Percentiles rank a stretch among this genome's conserved stretches.
Evolutionary conservation across 2,113 vertebrate species (phyloP).

Genomic region (Falco punctatus): DNA sequence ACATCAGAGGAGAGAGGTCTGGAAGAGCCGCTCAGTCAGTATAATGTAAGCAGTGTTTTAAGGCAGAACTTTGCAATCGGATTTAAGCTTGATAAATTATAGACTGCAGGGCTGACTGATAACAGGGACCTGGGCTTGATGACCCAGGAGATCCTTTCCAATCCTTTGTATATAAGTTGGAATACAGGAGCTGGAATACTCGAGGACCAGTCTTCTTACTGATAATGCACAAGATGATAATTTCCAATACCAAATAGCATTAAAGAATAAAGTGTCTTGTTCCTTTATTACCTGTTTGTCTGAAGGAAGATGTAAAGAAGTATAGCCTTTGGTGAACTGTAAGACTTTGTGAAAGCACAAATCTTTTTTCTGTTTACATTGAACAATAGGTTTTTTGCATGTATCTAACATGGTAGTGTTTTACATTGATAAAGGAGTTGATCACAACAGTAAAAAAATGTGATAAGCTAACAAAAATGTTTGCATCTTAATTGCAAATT

Average conservation of each 20-base stretch:
- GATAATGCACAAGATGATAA: background rate
- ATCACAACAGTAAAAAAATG: background rate
- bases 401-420: background rate
- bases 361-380: background rate
- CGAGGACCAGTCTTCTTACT: background rate
- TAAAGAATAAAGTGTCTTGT: background rate
- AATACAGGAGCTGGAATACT: background rate
- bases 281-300: background rate
- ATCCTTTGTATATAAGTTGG: background rate
- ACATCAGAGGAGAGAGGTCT: background rate
- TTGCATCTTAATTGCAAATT: background rate
- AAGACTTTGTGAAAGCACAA: background rate
- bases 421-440: background rate
- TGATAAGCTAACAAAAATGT: background rate
- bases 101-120: background rate
- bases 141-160: background rate
- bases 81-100: background rate
- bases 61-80: background rate
- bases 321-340: background rate
- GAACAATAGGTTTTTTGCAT: background rate
- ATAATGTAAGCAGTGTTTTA: background rate
- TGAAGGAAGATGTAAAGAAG: background rate
- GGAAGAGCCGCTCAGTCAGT: background rate
- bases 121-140: background rate
- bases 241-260: background rate